These are phyloP conservation scores for Rotaria magnacalcarata DNA, from an alignment of 2,888 invertebrate species.

Conservation along the genomic window DNA sequence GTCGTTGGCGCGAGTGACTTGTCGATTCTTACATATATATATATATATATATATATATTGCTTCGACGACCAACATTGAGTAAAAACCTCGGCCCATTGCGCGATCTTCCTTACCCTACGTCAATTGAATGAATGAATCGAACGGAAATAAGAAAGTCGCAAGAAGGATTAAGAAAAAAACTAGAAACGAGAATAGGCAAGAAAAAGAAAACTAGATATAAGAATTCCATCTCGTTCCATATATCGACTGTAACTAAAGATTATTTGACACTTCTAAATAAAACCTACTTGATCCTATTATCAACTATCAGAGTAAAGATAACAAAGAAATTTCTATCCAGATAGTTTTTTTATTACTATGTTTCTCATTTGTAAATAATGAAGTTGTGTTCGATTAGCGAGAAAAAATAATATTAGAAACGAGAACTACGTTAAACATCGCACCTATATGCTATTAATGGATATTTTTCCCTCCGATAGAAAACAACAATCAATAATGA, in stretches of 20 bases:
- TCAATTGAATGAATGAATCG: slow-evolving; percentile 12
- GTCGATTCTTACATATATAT: not conserved
- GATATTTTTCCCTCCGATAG: not conserved
- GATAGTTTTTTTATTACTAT: not conserved
- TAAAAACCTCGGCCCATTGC: not conserved
- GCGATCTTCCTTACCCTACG: slow-evolving; percentile 4
- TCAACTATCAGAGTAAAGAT: not conserved
- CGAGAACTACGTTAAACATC: not conserved
- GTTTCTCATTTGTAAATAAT: not conserved
- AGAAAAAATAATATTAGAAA: not conserved
- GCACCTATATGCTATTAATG: not conserved
- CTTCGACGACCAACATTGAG: not conserved
- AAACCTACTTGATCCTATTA: not conserved
- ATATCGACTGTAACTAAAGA: not conserved
- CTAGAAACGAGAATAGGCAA: not conserved
- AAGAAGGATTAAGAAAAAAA: not conserved
- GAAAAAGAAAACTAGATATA: not conserved
- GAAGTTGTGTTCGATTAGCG: not conserved
- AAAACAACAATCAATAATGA: not conserved
- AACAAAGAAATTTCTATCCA: not conserved
- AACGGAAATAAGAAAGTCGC: slow-evolving; percentile 19
- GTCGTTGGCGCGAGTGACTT: not conserved
- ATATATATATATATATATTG: not conserved
- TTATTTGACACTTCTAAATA: not conserved
- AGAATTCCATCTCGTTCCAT: not conserved